Conservation (phyloP, 2,888 invertebrate genomes). For the Tachina fera region DNA sequence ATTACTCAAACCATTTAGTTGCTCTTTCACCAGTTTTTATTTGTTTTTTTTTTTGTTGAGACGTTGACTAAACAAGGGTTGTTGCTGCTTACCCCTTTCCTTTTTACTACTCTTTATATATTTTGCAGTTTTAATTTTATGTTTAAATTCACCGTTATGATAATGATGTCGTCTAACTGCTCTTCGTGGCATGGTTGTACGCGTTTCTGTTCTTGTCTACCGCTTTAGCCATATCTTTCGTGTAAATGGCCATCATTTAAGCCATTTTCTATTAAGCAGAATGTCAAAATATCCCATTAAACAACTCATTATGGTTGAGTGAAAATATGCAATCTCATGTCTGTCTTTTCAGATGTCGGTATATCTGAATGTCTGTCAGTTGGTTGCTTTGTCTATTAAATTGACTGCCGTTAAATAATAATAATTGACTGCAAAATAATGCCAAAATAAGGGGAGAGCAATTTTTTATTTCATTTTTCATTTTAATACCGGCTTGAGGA, state of each 20-base stretch:
- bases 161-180: constrained; percentile 63
- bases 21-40: neutral
- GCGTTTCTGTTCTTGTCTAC: neutral
- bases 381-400: neutral
- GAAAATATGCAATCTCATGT: constrained; percentile 68
- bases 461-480: neutral
- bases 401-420: constrained; percentile 34
- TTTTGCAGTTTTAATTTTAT: neutral
- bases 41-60: neutral
- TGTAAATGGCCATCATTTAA: constrained; percentile 73
- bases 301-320: constrained; percentile 75
- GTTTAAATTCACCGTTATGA: constrained; percentile 59
- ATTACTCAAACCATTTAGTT: neutral
- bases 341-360: constrained; percentile 25
- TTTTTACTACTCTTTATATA: neutral
- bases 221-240: constrained; percentile 37
- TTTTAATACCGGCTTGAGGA: neutral
- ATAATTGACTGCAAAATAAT: constrained; percentile 34
- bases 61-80: constrained; percentile 43
- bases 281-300: constrained; percentile 75
- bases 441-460: constrained; percentile 13
- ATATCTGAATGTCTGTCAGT: neutral
- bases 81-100: constrained; percentile 27
- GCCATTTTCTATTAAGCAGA: constrained; percentile 75
- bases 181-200: constrained; percentile 21